phyloP scores from a whole-genome alignment of 2,888 invertebrate species.

The Nineta flava region DNA sequence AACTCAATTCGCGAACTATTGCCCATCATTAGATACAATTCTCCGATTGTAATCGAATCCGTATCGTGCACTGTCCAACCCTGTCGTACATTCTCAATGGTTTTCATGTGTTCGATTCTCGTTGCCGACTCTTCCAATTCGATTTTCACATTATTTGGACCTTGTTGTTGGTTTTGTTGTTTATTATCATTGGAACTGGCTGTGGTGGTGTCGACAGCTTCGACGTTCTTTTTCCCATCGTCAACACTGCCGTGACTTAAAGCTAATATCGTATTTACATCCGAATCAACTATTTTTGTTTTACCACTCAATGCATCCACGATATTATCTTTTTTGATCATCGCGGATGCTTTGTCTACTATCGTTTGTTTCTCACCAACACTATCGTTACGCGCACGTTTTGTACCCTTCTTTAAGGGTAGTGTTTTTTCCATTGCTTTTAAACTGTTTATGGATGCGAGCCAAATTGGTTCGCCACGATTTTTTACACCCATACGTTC shows the following conservation, averaged over 20 bases:
- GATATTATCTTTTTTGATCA: neutral
- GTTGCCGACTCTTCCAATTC: slow-evolving; percentile 7
- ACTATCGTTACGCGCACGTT: slow-evolving; percentile 25
- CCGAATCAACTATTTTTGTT: slow-evolving; percentile 19
- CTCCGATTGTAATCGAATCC: slow-evolving; percentile 71
- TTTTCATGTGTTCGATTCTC: neutral
- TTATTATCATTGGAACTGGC: slow-evolving; percentile 23
- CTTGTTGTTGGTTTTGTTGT: neutral
- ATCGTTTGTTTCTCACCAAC: slow-evolving; percentile 11
- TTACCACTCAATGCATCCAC: neutral
- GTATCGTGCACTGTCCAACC: slow-evolving; percentile 72
- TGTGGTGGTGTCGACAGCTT: slow-evolving; percentile 24
- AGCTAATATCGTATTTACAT: slow-evolving; percentile 21
- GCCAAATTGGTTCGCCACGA: slow-evolving; percentile 30
- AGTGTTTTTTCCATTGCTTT: slow-evolving; percentile 9
- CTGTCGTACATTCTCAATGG: slow-evolving; percentile 25
- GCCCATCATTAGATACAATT: slow-evolving; percentile 77
- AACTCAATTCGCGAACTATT: slow-evolving; percentile 55
- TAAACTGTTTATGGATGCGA: slow-evolving; percentile 20
- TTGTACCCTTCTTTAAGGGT: slow-evolving; percentile 24
- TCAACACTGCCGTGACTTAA: slow-evolving; percentile 28
- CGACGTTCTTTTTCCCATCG: slow-evolving; percentile 35
- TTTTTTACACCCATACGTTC: slow-evolving; percentile 46
- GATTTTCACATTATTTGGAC: slow-evolving; percentile 8
- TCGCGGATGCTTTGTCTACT: slow-evolving; percentile 7